A percentile compares a stretch with the other conserved stretches of the same genome.
phyloP scores from a whole-genome alignment of 2,797 vertebrate species.

The Phataginus tricuspis region DNA sequence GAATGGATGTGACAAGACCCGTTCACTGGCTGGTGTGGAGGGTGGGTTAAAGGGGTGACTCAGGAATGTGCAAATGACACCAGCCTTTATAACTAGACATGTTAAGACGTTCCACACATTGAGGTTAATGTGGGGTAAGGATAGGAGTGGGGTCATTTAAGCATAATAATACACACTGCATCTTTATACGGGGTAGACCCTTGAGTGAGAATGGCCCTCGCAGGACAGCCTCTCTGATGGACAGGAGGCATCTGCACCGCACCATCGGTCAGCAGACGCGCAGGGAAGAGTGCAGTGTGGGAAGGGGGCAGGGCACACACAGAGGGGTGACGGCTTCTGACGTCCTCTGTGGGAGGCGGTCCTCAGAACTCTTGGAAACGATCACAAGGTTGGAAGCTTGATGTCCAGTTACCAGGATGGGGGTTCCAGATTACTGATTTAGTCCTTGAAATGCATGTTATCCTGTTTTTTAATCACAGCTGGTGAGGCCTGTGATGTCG shows the following conservation, averaged over 20 bases:
- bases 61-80: no score
- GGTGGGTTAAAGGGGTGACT: no score
- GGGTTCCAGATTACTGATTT: neutral
- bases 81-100: neutral
- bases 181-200: neutral
- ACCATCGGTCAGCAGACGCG: fast-evolving
- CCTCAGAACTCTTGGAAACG: fast-evolving
- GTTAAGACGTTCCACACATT: neutral
- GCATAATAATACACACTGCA: neutral
- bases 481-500: fast-evolving
- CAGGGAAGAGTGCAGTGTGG: fast-evolving
- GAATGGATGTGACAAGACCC: fast-evolving
- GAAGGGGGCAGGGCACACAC: fast-evolving
- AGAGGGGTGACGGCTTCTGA: fast-evolving
- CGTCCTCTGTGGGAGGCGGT: no score
- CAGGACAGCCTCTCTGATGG: fast-evolving
- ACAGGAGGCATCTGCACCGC: fast-evolving
- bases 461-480: neutral
- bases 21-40: neutral
- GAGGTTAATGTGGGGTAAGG: neutral
- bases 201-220: neutral
- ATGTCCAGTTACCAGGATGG: neutral
- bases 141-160: neutral
- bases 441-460: neutral
- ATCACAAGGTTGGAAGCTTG: neutral